Conservation (phyloP, 2,113 vertebrate species). For the Microcebus ravelobensis region DNA sequence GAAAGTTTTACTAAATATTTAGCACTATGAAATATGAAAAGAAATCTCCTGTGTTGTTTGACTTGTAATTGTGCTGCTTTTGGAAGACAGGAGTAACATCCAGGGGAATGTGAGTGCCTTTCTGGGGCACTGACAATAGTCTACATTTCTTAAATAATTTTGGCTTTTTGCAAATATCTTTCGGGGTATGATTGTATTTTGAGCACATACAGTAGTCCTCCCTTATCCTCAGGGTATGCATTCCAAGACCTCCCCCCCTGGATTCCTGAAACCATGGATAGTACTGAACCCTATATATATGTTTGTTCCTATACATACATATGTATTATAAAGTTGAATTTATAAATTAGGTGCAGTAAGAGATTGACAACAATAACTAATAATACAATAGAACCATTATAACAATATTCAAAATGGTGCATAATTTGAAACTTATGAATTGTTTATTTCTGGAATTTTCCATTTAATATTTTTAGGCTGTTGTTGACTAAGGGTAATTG, state of each 20-base stretch:
- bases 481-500: neutral
- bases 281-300: neutral
- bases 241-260: neutral
- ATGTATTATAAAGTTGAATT: neutral
- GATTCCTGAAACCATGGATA: neutral
- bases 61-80: neutral
- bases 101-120: neutral
- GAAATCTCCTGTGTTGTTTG: neutral
- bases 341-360: neutral
- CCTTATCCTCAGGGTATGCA: neutral
- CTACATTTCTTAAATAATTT: neutral
- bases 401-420: neutral
- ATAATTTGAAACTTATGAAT: neutral
- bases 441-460: neutral
- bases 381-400: neutral
- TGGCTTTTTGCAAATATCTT: slow-evolving; percentile 16
- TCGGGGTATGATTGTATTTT: neutral
- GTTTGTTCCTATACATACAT: neutral
- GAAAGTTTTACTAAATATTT: neutral
- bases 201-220: neutral
- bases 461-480: neutral
- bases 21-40: neutral
- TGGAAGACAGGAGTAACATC: neutral
- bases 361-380: neutral
- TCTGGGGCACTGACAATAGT: neutral